Evolutionary conservation across 2,888 invertebrate genomes (phyloP), one percentile per base, ranked within the genome.

Genomic region (Gasteruption jaculator): DNA sequence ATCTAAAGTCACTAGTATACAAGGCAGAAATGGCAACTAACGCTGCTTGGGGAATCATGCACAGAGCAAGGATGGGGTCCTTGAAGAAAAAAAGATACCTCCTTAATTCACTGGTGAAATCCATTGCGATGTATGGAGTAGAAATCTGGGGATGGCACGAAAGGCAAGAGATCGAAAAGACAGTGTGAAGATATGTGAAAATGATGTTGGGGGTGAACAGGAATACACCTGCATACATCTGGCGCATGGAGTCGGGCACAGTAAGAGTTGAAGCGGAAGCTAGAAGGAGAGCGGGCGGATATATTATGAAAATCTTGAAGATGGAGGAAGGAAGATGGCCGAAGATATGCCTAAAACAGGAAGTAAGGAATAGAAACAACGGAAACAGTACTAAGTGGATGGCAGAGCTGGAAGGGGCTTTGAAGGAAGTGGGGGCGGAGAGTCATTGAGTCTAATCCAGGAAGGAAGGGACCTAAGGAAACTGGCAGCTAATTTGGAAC

Each of bases 81-180:
- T 21, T 35, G 7, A 35, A 35, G 12, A 21, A 24, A n/a, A 40
- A 27, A 26, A 4, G n/a, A 7, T 15, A 36, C 7, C 25, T 36
- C 4, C 20, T 36, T 25, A 36, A 41, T 6, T 14, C 34, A 8
- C n/a, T 41, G 19, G 36, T 25, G 6, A 36, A 25, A 16, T 11
- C 20, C 4, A 30, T 24, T 10, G 15, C 18, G 6, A 5, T 41
- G 10, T 36, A 41, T 19, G 41, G 36, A 11, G 31, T 41, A 5
- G 41, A 41, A 14, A 11, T 41, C 6, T 36, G 36, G 41, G 36
- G 41, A 3, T 41, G 41, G 41, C 11, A 10, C 14, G 22, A 20
- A 3, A 10, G 22, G 5, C 11, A 41, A n/a, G 34, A 22, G 11
- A 36, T 25, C 18, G 41, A 37, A 14, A 26, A n/a, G 14, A 4